Base-by-base conservation (phyloP, 2,797 vertebrate species). In the Lacerta agilis region DNA sequence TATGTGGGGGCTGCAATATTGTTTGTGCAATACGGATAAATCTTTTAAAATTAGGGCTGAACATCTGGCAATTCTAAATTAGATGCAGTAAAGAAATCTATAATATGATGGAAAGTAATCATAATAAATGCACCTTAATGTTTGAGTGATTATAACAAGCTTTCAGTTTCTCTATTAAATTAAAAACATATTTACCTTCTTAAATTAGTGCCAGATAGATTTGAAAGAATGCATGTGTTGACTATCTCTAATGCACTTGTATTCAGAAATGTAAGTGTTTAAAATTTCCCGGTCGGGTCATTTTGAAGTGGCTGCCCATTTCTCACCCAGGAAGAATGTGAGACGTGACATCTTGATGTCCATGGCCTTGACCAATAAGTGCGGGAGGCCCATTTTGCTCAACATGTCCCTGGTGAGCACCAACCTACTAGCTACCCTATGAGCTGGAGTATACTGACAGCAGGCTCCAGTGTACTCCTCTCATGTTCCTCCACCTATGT, bases 21-120 rank as follows among this genome's bases (percentile, higher is more conserved):
- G 15, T 85, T 55, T 85, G 27, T 43, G 27, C 38, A 45, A 66
- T 77, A 77, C 23, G 13, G 77, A 86, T 72, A 33, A 72, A 38
- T 86, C 64, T 79, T 86, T 79, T 49, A 15, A 86, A 86, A 71
- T 69, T 55, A 79, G n/a, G 25, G 67, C 79, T 58, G 15, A 23
- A 80, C 85, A 86, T 86, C 85, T 80, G 66, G 66, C 25, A 2
- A 72, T 49, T 79, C 45, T 79, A 58, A 79, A 79, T 86, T 86
- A 79, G 43, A n/a, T 41, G 38, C 77, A 58, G 27, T 1, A 79
- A 87, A 87, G 61, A 55, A 75, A 64, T 49, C 13, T 49, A 49
- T 49, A 7, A 87, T 55, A 55, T 33, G 25, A 29, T 38, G 61
- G 8, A 79, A 71, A n/a, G 20, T 69, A 58, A 41, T 72, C 45